Evolutionary conservation across 2,113 vertebrate genomes (phyloP), one percentile per base, ranked within the genome.

Genomic region (Manacus vitellinus): DNA sequence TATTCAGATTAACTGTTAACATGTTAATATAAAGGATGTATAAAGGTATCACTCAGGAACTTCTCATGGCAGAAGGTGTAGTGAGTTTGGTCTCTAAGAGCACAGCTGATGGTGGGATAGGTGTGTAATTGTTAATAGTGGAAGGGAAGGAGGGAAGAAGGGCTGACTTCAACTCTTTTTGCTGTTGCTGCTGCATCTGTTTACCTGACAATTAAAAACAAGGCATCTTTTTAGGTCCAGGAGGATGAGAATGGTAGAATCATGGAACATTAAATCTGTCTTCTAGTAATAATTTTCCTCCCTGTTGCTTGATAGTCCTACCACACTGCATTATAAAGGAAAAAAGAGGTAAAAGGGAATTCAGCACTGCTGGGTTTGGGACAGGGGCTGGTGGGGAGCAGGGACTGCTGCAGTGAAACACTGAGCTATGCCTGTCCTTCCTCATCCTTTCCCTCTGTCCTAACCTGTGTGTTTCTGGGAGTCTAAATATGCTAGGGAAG

Each of bases 391-490:
- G 16, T 6, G 41, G 25, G 8, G 9, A 87, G 35, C 44, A 84
- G 63, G 14, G 9, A 1, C 4, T 28, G 27, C 0, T 43, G 6
- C 1, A 0, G 44, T 68, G 41, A 44, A 68, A 59, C 13, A 15
- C 0, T 12, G 17, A 72, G 39, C 30, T 75, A 3, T 37, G 23
- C 58, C 9, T 71, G 17, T 74, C 20, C 59, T 73, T 81, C 14
- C 46, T 41, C 6, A 5, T 70, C 20, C 56, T 81, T 82, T 74
- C 31, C 18, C 10, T 54, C 39, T 46, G 33, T 25, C 33, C 81
- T 59, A 22, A 67, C 20, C 8, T 28, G 0, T 33, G 13, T 72
- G 6, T 55, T 82, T 52, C 41, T 58, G 23, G 37, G n/a, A 71
- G 17, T 33, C 25, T 41, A 24, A 76, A 43, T 37, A 23, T 51